Evolutionary conservation across 2,888 invertebrate genomes (phyloP).

Genomic region (Dioctria linearis): DNA sequence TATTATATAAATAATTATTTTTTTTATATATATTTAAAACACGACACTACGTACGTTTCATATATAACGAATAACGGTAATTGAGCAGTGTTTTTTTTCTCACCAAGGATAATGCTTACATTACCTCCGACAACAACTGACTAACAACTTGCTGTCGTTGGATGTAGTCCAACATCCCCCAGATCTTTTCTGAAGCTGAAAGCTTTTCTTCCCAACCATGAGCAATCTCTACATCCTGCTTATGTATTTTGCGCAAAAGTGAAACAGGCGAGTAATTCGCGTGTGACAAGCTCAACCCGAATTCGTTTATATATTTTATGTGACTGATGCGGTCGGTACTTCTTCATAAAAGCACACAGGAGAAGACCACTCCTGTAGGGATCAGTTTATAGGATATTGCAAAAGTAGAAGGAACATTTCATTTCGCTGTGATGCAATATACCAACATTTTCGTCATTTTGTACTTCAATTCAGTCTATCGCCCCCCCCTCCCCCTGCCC

Average conservation of each 20-base stretch:
- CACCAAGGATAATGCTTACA: conserved; percentile 25
- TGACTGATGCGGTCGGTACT: not conserved
- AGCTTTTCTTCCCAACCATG: conserved; percentile 15
- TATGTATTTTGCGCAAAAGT: conserved; percentile 21
- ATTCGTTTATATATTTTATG: not conserved
- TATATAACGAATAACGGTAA: not conserved
- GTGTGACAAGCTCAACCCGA: conserved; percentile 9
- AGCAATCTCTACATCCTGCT: conserved; percentile 20
- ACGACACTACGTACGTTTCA: not conserved
- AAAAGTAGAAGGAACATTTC: not conserved
- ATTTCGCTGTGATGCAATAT: not conserved
- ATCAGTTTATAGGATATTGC: conserved; percentile 10
- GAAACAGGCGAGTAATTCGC: conserved; percentile 36
- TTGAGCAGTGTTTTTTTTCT: not conserved
- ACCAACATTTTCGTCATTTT: not conserved
- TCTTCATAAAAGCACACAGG: no score
- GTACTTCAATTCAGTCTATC: not conserved
- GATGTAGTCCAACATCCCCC: conserved; percentile 38
- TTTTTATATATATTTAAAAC: not conserved
- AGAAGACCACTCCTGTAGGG: conserved; percentile 1
- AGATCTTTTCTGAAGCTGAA: conserved; percentile 22
- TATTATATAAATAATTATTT: no score
- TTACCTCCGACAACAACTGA: conserved; percentile 51
- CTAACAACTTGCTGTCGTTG: conserved; percentile 18
- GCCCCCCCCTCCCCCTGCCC: not conserved